Conservation (phyloP, 2,888 invertebrate species). For the Mystacides longicornis region DNA sequence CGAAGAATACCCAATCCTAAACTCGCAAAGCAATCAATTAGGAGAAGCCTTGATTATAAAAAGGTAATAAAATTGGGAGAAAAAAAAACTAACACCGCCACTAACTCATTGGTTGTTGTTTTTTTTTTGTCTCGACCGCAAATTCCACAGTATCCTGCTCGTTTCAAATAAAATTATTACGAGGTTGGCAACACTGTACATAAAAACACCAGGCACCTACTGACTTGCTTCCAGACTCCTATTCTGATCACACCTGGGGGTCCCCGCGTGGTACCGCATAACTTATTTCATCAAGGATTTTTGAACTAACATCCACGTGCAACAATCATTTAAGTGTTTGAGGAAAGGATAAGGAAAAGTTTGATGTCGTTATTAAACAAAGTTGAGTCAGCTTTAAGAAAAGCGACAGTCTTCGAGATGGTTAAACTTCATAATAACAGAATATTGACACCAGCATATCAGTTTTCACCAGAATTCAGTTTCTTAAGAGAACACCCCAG, state of each 20-base stretch:
- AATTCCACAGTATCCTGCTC: conserved; percentile 1
- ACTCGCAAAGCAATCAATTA: not conserved
- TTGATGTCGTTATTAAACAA: too few relatives aligned
- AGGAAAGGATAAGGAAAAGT: not conserved
- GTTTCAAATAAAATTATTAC: not conserved
- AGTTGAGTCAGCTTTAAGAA: too few relatives aligned
- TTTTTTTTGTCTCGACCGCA: not conserved
- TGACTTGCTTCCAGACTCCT: not conserved
- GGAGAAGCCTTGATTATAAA: not conserved
- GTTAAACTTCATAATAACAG: too few relatives aligned
- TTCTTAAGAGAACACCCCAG: too few relatives aligned
- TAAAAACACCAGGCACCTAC: not conserved
- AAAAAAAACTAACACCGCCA: not conserved
- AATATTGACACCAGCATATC: too few relatives aligned
- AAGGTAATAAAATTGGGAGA: too few relatives aligned
- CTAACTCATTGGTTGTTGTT: too few relatives aligned
- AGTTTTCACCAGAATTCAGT: too few relatives aligned
- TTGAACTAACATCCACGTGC: not conserved
- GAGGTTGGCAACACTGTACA: too few relatives aligned
- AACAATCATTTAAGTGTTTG: not conserved
- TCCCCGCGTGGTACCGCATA: not conserved
- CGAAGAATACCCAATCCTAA: too few relatives aligned
- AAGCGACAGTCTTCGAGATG: too few relatives aligned
- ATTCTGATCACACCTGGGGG: not conserved
- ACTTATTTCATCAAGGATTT: not conserved